Conservation (phyloP, 2,888 invertebrate genomes). For the Nycteola revayana region DNA sequence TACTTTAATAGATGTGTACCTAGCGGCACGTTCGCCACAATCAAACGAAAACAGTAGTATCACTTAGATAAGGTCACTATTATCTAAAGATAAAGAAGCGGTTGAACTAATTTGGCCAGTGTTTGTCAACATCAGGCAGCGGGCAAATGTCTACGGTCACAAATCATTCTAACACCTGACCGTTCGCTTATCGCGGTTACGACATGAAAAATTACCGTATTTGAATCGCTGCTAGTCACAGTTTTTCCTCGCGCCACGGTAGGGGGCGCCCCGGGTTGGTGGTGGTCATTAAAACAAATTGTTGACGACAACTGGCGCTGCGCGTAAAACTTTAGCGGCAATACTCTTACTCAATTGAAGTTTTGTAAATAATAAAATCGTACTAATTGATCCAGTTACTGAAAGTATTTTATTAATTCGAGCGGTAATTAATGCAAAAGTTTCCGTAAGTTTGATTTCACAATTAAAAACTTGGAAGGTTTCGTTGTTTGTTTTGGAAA, state of each 20-base stretch:
- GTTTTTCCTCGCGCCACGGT: conserved; percentile 56
- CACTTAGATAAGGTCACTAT: conserved; percentile 25
- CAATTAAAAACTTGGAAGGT: conserved; percentile 24
- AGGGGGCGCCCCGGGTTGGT: conserved; percentile 55
- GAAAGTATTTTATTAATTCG: conserved; percentile 32
- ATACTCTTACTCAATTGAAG: conserved; percentile 27
- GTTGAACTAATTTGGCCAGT: conserved; percentile 32
- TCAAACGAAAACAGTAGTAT: conserved; percentile 30
- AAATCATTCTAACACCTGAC: conserved; percentile 80
- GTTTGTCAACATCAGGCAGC: conserved; percentile 50
- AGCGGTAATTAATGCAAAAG: conserved; percentile 24
- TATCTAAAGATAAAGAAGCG: conserved; percentile 29
- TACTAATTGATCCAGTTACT: conserved; percentile 41
- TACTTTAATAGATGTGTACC: conserved; percentile 13
- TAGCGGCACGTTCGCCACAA: conserved; percentile 12
- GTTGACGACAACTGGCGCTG: conserved; percentile 57
- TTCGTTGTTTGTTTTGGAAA: conserved; percentile 12
- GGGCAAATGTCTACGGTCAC: conserved; percentile 44
- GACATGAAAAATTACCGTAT: conserved; percentile 76
- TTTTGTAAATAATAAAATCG: conserved; percentile 33
- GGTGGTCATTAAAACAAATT: conserved; percentile 66
- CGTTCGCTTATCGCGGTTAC: conserved; percentile 63
- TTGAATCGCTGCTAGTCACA: conserved; percentile 52
- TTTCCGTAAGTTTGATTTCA: conserved; percentile 24
- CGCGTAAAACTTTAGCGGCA: conserved; percentile 32